Evolutionary conservation across 1,140 invertebrate species (phyloP).

Genomic region (Diabrotica virgifera): DNA sequence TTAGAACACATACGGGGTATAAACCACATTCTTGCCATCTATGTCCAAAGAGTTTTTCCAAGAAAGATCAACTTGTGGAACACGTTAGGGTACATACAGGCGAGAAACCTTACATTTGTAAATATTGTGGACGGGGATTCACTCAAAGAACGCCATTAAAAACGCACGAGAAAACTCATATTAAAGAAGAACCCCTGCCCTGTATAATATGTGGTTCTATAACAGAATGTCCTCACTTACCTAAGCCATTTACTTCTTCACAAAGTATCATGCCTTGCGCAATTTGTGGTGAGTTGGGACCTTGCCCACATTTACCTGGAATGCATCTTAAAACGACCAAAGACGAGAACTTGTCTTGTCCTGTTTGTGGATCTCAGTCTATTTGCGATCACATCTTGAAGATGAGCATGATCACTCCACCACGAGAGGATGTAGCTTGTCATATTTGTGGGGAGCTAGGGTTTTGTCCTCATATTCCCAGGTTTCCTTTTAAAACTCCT

Average conservation of each 20-base stretch:
- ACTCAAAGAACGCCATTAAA: slow-evolving; percentile 70
- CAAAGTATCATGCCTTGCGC: slow-evolving; percentile 60
- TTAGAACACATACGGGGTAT: slow-evolving; percentile 68
- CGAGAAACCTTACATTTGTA: slow-evolving; percentile 64
- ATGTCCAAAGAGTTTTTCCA: slow-evolving; percentile 63
- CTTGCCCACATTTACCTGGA: slow-evolving; percentile 6
- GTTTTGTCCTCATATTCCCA: slow-evolving; percentile 1
- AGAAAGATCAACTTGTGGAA: slow-evolving; percentile 59
- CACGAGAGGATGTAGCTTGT: slow-evolving; percentile 6
- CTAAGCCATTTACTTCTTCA: slow-evolving; percentile 54
- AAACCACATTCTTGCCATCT: slow-evolving; percentile 69
- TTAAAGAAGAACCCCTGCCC: slow-evolving; percentile 71
- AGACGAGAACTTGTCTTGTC: slow-evolving; percentile 1
- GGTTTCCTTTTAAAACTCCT: slow-evolving; percentile 8
- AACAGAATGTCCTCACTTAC: slow-evolving; percentile 40
- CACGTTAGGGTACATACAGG: slow-evolving; percentile 64
- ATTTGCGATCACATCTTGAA: slow-evolving; percentile 10
- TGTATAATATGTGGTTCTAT: slow-evolving; percentile 55
- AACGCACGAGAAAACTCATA: slow-evolving; percentile 59
- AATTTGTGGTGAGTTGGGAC: slow-evolving; percentile 48
- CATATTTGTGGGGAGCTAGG: slow-evolving; percentile 7
- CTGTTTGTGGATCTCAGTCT: slow-evolving; percentile 8
- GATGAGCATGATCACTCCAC: slow-evolving; percentile 14
- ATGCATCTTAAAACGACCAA: background rate
- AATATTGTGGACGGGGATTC: slow-evolving; percentile 72